Evolutionary conservation across 2,797 vertebrate species (phyloP), one percentile per base, ranked within the genome.

Genomic region (Myotis findleyi): DNA sequence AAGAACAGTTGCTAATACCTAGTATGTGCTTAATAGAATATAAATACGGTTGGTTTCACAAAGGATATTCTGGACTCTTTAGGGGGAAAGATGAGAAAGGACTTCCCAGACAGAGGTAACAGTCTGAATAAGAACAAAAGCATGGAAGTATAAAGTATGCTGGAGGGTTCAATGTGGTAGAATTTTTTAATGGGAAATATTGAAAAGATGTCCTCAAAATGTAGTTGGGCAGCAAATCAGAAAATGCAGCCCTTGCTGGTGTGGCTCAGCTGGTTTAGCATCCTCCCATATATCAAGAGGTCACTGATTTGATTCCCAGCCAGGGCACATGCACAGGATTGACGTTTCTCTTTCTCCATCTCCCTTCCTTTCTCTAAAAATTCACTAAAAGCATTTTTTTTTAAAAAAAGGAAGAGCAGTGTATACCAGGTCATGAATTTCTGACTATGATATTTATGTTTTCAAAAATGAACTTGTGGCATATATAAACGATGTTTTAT

Each of bases 401-500:
- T 21, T 4, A 47, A 12, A 62, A 62, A 59, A 59, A 59, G 57
- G 59, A 62, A 85, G 14, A 49, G 1, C 20, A 20, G 23, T 47
- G 0, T 53, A 6, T 27, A 6, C 38, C 57, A 36, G 36, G 59
- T 71, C 41, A 57, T 72, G 69, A 85, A 55, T 55, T 38, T 75
- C 20, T 75, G 38, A 68, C 51, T 10, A 4, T 79, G 17, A 47
- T 86, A 6, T 84, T 82, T 76, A 53, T 72, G 25, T 38, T 91
- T 91, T 83, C 12, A 91, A 80, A 91, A 62, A 85, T 75, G 51
- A 89, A 7, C n/a, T 30, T 93, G 83, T 79, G 41, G 20, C 14
- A 12, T 20, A 69, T 14, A 33, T 53, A 53, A 93, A 17, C 21
- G 27, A 20, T 33, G 2, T n/a, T 68, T 73, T 89, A 17, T 51